These are phyloP conservation scores for Trichogramma pretiosum DNA, from an alignment of 1,140 invertebrate genomes.

Conservation along the genomic window DNA sequence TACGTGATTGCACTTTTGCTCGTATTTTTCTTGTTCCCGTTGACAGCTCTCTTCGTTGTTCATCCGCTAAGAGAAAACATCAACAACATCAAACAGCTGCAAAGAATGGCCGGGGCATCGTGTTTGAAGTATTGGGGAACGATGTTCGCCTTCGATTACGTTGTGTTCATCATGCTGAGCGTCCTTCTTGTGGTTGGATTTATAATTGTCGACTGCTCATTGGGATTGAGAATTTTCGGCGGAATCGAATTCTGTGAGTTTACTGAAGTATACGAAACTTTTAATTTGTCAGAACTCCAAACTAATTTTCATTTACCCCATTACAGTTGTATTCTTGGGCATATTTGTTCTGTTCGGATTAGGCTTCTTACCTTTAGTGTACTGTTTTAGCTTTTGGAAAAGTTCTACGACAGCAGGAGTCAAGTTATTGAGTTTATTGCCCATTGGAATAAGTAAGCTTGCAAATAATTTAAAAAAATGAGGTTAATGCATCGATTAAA, in stretches of 20 bases:
- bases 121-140: constrained; percentile 52
- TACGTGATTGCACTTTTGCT: constrained; percentile 14
- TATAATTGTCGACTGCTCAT: not conserved
- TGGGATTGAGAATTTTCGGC: not conserved
- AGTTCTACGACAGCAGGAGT: constrained; percentile 26
- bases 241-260: not conserved
- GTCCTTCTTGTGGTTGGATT: not conserved
- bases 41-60: constrained; percentile 24
- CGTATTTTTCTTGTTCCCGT: constrained; percentile 25
- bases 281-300: not conserved
- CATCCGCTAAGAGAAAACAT: constrained; percentile 36
- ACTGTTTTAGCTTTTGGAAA: constrained; percentile 30
- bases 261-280: not conserved
- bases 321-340: constrained; percentile 29
- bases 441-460: constrained; percentile 28
- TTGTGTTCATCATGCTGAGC: not conserved
- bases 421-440: constrained; percentile 24
- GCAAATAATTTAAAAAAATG: too few species aligned
- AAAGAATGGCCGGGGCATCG: constrained; percentile 59
- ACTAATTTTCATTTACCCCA: constrained; percentile 12
- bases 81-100: constrained; percentile 55
- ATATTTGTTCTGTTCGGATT: constrained; percentile 31
- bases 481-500: constrained; percentile 29
- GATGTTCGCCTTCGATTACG: constrained; percentile 51
- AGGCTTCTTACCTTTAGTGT: constrained; percentile 26